Conservation (phyloP, 2,113 vertebrate species). For the Ameiurus melas region DNA sequence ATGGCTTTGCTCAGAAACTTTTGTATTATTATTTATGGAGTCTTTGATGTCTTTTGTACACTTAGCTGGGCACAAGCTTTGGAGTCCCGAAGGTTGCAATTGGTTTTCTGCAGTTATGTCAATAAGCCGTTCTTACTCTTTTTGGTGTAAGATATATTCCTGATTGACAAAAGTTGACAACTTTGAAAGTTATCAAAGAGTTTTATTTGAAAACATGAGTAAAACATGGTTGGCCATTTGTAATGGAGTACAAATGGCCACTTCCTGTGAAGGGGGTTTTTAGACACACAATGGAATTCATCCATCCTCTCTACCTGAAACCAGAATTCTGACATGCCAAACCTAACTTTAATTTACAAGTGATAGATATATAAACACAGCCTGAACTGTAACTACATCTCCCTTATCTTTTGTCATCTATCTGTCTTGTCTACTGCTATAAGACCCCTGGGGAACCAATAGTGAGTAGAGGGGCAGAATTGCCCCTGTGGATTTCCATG, state of each 20-base stretch:
- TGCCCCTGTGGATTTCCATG: slow-evolving; percentile 60
- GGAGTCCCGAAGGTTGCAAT: neutral
- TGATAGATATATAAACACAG: neutral
- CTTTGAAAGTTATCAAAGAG: neutral
- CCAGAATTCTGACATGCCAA: neutral
- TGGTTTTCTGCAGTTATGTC: neutral
- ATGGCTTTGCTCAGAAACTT: neutral
- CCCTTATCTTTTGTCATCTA: slow-evolving; percentile 30
- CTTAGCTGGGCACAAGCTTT: neutral
- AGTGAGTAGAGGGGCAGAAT: slow-evolving; percentile 58
- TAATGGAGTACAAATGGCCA: neutral
- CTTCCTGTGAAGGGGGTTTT: neutral
- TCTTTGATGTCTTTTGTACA: neutral
- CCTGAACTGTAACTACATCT: neutral
- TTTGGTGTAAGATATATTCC: neutral
- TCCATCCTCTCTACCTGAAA: neutral
- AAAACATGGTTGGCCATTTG: neutral
- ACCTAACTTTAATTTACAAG: neutral
- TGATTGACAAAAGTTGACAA: neutral
- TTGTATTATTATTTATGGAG: neutral
- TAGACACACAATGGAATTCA: neutral
- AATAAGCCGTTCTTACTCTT: neutral
- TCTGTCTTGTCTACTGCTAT: slow-evolving; percentile 13
- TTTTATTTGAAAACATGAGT: neutral
- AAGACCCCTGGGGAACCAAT: slow-evolving; percentile 38